Conservation (phyloP, 2,888 invertebrate genomes). For the Tanytarsus gracilentus region DNA sequence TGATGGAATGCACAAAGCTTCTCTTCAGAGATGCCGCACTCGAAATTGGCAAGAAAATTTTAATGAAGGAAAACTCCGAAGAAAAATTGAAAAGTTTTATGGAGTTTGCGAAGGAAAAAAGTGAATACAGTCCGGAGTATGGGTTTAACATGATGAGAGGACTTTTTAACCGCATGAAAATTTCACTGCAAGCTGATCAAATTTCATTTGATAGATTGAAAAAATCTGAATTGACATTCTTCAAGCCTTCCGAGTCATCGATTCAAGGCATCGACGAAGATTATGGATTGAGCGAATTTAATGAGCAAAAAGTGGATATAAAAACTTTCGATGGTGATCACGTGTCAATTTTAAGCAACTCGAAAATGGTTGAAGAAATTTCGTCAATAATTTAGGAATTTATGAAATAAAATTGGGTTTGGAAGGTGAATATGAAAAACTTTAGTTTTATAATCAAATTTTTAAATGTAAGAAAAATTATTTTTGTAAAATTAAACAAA, state of each 20-base stretch:
- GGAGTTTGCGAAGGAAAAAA: neutral
- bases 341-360: neutral
- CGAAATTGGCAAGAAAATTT: neutral
- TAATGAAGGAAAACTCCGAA: neutral
- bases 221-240: conserved; percentile 50
- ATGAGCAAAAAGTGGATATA: conserved; percentile 34
- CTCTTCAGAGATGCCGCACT: neutral
- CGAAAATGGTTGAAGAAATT: too few relatives aligned
- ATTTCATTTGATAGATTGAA: conserved; percentile 35
- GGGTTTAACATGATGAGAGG: neutral
- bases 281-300: conserved; percentile 54
- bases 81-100: neutral
- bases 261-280: conserved; percentile 51
- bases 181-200: neutral
- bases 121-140: conserved; percentile 9
- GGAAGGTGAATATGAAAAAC: too few relatives aligned
- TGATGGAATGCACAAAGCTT: neutral
- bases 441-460: too few relatives aligned
- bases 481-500: too few relatives aligned
- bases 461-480: too few relatives aligned
- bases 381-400: too few relatives aligned
- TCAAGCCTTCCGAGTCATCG: conserved; percentile 53
- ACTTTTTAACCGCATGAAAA: neutral
- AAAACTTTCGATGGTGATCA: neutral
- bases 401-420: too few relatives aligned